Conservation (phyloP, 2,888 invertebrate genomes). For the Zele albiditarsus region DNA sequence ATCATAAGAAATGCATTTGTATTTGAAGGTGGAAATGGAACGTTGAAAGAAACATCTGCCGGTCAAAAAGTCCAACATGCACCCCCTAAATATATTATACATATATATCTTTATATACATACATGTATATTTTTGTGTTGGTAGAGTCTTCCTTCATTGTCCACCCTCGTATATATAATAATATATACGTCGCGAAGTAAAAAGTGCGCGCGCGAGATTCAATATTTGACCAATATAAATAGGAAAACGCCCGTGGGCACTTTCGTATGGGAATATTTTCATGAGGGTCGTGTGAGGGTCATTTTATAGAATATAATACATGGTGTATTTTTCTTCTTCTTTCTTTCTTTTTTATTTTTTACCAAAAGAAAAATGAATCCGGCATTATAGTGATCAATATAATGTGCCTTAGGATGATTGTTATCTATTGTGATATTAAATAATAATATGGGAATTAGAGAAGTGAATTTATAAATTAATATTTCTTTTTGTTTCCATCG, state of each 20-base stretch:
- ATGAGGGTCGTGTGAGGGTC: no score
- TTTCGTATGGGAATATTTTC: no score
- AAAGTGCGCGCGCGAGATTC: conserved; percentile 47
- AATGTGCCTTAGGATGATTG: no score
- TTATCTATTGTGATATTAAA: no score
- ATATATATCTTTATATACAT: not conserved
- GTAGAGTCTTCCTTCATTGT: conserved; percentile 10
- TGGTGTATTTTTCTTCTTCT: no score
- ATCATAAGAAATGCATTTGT: not conserved
- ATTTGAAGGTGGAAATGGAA: conserved; percentile 9
- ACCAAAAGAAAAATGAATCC: no score
- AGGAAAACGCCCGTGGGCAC: conserved; percentile 50
- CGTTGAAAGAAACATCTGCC: conserved; percentile 35
- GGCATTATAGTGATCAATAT: no score
- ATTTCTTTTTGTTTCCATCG: conserved; percentile 23
- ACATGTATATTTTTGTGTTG: not conserved
- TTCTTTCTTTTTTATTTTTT: no score
- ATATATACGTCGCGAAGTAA: conserved; percentile 37
- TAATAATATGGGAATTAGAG: not conserved
- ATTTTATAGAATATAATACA: conserved; percentile 61
- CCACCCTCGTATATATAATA: conserved; percentile 22
- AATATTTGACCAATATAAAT: conserved; percentile 66
- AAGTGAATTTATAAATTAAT: conserved; percentile 8
- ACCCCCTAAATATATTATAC: conserved; percentile 2
- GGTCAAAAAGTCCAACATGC: conserved; percentile 31